Conservation (phyloP, 1,140 invertebrate species). For the Drosophila funebris region DNA sequence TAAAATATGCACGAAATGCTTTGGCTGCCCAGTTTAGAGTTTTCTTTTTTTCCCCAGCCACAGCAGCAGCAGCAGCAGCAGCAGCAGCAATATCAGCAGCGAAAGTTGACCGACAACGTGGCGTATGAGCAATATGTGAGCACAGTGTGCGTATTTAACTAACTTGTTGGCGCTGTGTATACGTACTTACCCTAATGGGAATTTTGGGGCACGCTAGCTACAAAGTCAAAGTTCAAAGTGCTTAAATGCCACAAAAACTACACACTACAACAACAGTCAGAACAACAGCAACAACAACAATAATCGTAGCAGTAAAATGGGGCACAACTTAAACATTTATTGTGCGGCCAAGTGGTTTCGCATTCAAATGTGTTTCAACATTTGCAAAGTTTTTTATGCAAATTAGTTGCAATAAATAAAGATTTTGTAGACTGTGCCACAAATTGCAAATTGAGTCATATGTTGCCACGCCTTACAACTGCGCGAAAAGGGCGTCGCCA, state of each 20-base stretch:
- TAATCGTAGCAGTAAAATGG: conserved; percentile 11
- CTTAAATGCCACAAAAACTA: conserved; percentile 22
- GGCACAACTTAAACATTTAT: conserved; percentile 25
- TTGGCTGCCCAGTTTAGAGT: neutral
- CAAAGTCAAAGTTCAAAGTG: conserved; percentile 24
- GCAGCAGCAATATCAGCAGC: neutral
- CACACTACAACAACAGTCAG: neutral
- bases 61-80: too few relatives aligned
- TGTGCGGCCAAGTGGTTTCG: conserved; percentile 15
- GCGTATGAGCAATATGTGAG: conserved; percentile 29
- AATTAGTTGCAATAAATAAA: conserved; percentile 45
- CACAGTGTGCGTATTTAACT: neutral
- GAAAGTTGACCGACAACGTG: neutral
- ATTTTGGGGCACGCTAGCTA: neutral
- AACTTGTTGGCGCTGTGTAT: conserved; percentile 2
- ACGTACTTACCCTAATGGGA: conserved; percentile 23
- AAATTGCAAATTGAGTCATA: conserved; percentile 33
- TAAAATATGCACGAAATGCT: conserved; percentile 16
- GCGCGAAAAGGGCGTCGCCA: neutral
- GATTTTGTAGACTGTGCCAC: conserved; percentile 24
- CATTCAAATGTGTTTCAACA: conserved; percentile 15
- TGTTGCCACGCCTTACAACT: conserved; percentile 11
- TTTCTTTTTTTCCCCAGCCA: neutral
- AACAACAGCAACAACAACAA: conserved; percentile 12
- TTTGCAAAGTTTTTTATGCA: conserved; percentile 33